A percentile compares a stretch with the other conserved stretches of the same genome.
These are phyloP conservation scores for Nothocercus nigrocapillus DNA, from an alignment of 2,113 vertebrate species.

Conservation along the genomic window DNA sequence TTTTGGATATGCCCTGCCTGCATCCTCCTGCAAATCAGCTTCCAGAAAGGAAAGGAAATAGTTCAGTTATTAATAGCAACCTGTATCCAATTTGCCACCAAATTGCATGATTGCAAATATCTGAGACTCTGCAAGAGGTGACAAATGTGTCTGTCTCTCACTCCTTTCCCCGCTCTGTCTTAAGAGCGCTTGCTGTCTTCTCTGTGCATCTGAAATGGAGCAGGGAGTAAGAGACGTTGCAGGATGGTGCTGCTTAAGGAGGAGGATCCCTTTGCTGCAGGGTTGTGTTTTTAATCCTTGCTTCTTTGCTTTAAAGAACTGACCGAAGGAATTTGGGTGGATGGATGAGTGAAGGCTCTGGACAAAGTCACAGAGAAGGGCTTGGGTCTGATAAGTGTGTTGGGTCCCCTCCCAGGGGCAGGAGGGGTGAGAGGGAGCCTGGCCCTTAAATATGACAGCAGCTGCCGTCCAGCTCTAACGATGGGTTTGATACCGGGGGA, in stretches of 20 bases:
- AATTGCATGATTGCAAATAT: neutral
- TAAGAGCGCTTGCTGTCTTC: neutral
- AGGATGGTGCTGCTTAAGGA: neutral
- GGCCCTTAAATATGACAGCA: neutral
- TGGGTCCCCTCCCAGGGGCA: neutral
- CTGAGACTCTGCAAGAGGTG: neutral
- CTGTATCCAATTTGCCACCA: slow-evolving; percentile 21
- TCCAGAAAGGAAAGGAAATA: slow-evolving; percentile 21
- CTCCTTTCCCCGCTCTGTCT: neutral
- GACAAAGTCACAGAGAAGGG: neutral
- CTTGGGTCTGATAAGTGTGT: neutral
- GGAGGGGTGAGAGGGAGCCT: neutral
- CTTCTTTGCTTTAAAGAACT: neutral
- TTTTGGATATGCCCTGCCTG: slow-evolving; percentile 21
- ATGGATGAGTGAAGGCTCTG: neutral
- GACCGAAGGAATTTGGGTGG: neutral
- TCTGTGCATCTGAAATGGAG: neutral
- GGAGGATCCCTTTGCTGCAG: neutral
- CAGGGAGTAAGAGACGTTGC: neutral
- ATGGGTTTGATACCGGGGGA: neutral
- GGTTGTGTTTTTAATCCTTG: neutral
- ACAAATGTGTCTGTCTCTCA: neutral
- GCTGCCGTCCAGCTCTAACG: neutral
- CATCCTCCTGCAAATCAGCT: slow-evolving; percentile 19
- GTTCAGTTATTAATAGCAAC: slow-evolving; percentile 63